Percentiles rank a stretch among this genome's conserved stretches.
Evolutionary conservation across 2,797 vertebrate genomes (phyloP).

Genomic region (Labroides dimidiatus): DNA sequence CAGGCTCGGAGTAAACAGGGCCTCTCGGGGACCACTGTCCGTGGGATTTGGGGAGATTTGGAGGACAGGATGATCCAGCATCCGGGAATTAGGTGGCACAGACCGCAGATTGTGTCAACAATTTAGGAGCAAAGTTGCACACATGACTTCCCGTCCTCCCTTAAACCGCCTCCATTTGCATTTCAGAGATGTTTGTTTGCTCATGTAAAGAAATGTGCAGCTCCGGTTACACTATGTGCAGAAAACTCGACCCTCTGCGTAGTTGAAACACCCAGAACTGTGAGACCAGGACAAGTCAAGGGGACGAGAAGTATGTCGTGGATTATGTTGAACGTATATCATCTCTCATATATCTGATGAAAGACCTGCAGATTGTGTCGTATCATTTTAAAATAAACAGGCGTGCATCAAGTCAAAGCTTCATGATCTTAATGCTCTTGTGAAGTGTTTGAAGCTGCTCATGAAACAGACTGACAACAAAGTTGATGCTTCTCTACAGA

Average conservation of each 20-base stretch:
- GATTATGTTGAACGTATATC: not conserved
- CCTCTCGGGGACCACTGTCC: constrained; percentile 79
- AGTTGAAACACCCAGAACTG: not conserved
- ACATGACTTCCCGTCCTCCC: constrained; percentile 36
- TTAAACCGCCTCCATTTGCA: constrained; percentile 23
- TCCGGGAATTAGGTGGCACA: constrained; percentile 80
- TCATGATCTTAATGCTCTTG: not conserved
- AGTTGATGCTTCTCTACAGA: too few species aligned
- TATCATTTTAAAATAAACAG: not conserved
- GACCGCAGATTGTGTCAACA: constrained; percentile 77
- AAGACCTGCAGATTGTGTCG: not conserved
- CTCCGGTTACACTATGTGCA: constrained; percentile 19
- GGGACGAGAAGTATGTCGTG: not conserved
- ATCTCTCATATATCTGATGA: not conserved
- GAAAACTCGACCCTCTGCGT: constrained; percentile 1
- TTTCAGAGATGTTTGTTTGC: constrained; percentile 64
- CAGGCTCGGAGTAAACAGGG: constrained; percentile 75
- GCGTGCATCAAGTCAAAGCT: not conserved
- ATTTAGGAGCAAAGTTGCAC: constrained; percentile 54
- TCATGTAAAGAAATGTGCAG: constrained; percentile 39
- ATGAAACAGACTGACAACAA: too few species aligned
- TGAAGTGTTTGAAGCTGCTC: too few species aligned
- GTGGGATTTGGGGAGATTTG: constrained; percentile 81
- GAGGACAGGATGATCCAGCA: constrained; percentile 78
- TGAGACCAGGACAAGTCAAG: not conserved